Evolutionary conservation across 2,888 invertebrate genomes (phyloP), one percentile per base, ranked within the genome.

Genomic region (Drosophila prolongata): DNA sequence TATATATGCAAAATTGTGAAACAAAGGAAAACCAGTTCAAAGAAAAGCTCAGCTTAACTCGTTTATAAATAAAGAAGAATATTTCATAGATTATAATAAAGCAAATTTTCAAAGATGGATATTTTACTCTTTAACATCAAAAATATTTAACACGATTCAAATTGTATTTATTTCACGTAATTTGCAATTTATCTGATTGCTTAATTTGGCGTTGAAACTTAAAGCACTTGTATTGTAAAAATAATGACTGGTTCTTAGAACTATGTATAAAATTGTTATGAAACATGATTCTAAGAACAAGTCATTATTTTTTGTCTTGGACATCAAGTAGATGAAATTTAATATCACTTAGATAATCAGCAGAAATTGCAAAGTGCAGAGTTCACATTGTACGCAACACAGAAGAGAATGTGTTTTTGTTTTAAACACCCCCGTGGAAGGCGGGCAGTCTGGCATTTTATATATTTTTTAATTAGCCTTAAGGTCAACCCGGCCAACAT

Each of bases 381-480:
- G 60, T 59, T 62, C 65, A 38, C 16, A 38, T 13, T 9, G 11
- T 16, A 8, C 8, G 11, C 34, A 27, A n/a, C 24, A 4, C 40
- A 13, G 6, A 10, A 14, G 34, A 34, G 27, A 47, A 42, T 35
- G 47, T 55, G n/a, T 19, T 35, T 58, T 59, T 43, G 9, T 43
- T 43, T 53, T 14, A 27, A 43, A 3, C 35, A 24, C 34, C 43
- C 6, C 27, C n/a, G n/a, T 4, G 13, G 8, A 58, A 55, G 44
- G 44, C 43, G 9, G n/a, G 11, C 19, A 6, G 13, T 38, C 34
- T 40, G 54, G 40, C 66, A 65, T 46, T 65, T 46, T 34, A 16
- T 35, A 47, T 54, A 46, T 27, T 42, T 61, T 46, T 37, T 67
- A 73, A 73, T 73, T 73, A 73, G 56, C 67, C 46, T 42, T 65